Base-by-base conservation (phyloP, 2,888 invertebrate species). In the Bruchidius siliquastri region DNA sequence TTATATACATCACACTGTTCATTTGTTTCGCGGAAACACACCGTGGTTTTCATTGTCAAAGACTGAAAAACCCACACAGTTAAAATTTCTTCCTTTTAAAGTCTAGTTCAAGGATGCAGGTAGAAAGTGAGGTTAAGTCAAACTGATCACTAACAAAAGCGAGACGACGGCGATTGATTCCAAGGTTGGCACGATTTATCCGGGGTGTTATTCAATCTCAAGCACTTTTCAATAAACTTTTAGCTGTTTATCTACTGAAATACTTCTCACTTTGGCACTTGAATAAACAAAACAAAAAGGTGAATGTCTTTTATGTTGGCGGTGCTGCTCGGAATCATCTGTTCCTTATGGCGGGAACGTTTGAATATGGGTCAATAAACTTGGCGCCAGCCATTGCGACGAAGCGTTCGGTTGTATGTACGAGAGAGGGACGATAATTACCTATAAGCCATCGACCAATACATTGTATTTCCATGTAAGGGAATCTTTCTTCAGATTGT, bases 351-450 rank as follows among this genome's bases (percentile, higher is more conserved):
- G 74, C 76, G 75, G 74, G 75, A 74, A 72, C 26, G 72, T 77
- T 77, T 77, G 76, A 77, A 77, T 72, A 71, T 73, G 74, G 74
- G 74, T 74, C 74, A 74, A 74, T 74, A 74, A 74, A 72, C 74
- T 26, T 18, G 67, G 66, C 67, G 69, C 22, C 13, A 49, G 18
- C 1, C 30, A 49, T 3, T 13, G 1, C 18, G 49, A 13, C 26
- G 49, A 49, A 13, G 8, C 49, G 49, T 3, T 49, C 13, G 18
- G 18, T 49, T 49, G 10, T 49, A 18, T 1, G 3, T 49, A 49
- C 49, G 49, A 49, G 49, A 13, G 49, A 13, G 10, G 1, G 8
- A 49, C 49, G 49, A 49, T 49, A 49, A 13, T 18, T 49, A 8
- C 49, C 6, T 13, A 49, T 18, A 13, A 13, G 13, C 1, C 49